Conservation (phyloP, 2,113 vertebrate species). For the Rhipidura dahli region DNA sequence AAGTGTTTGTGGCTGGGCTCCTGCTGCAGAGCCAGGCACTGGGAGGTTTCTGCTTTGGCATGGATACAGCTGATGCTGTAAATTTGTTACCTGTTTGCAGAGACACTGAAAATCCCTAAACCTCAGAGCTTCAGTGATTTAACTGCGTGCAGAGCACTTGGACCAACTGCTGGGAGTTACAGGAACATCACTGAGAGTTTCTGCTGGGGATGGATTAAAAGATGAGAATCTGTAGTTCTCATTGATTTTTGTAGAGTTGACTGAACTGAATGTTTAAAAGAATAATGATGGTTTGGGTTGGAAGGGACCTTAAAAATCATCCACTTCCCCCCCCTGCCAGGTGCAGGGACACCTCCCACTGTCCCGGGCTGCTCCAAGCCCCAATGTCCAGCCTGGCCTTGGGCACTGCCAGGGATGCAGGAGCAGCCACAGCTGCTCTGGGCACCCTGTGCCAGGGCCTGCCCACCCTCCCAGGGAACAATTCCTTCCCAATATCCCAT, state of each 20-base stretch:
- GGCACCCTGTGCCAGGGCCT: not conserved
- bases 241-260: not conserved
- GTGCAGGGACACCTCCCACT: not conserved
- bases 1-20: not conserved
- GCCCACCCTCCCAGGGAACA: not conserved
- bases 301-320: not conserved
- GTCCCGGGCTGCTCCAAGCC: fast-evolving
- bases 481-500: not conserved
- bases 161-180: not conserved
- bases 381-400: fast-evolving
- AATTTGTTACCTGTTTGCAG: not conserved
- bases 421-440: not conserved
- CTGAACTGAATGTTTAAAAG: not conserved
- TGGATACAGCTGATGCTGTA: not conserved
- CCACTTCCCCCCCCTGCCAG: fast-evolving
- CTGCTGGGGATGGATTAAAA: not conserved
- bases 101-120: not conserved
- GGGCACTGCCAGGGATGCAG: not conserved
- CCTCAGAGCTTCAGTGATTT: not conserved
- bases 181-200: not conserved
- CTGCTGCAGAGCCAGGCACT: not conserved
- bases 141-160: not conserved
- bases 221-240: not conserved
- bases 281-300: not conserved
- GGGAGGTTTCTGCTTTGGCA: not conserved